Evolutionary conservation across 2,113 vertebrate genomes (phyloP).

Genomic region (Petaurus breviceps): DNA sequence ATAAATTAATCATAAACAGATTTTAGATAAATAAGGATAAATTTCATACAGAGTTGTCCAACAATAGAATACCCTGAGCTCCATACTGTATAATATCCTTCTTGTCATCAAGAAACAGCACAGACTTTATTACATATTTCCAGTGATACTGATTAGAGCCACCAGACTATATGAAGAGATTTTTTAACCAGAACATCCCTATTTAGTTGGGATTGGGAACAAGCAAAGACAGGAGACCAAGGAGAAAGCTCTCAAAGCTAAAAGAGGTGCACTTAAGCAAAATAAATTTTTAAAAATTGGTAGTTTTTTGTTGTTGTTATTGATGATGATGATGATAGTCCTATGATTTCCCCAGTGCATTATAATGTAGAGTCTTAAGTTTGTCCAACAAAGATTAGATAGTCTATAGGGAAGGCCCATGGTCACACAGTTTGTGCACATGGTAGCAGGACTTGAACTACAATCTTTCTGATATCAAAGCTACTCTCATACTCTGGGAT

Average conservation of each 20-base stretch:
- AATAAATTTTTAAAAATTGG: background rate
- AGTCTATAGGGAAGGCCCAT: background rate
- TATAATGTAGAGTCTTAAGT: background rate
- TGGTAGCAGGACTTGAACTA: background rate
- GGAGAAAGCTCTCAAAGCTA: background rate
- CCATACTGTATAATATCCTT: background rate
- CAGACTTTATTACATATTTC: background rate
- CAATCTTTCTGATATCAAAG: background rate
- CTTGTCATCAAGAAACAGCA: background rate
- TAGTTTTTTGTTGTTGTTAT: background rate
- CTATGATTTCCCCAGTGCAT: background rate
- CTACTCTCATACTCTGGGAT: background rate
- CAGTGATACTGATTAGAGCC: background rate
- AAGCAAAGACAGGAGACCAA: background rate
- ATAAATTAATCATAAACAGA: too few relatives aligned
- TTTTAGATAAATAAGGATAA: too few relatives aligned
- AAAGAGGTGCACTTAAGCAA: background rate
- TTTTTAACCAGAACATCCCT: background rate
- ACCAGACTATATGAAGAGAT: background rate
- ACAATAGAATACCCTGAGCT: background rate
- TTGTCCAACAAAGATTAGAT: background rate
- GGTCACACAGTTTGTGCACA: background rate
- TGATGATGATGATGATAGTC: too few relatives aligned
- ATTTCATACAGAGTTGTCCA: background rate
- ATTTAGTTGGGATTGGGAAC: background rate